phyloP scores from a whole-genome alignment of 2,888 invertebrate species.

The Tortricodes alternella region DNA sequence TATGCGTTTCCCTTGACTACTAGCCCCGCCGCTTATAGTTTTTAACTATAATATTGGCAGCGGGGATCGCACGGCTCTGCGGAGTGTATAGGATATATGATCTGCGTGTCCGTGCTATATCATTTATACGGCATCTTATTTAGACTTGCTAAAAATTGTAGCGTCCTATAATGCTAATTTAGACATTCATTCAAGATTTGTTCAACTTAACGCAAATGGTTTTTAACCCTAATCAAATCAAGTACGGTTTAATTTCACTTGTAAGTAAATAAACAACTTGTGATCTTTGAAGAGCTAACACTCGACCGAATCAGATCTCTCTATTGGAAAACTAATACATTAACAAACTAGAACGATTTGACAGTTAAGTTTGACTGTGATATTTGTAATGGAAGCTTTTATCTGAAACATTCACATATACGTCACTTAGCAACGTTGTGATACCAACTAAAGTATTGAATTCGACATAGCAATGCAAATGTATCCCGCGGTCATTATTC shows the following conservation, averaged over 20 bases:
- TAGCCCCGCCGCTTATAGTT: too few species aligned
- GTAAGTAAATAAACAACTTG: background rate
- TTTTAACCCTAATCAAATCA: background rate
- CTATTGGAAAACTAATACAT: background rate
- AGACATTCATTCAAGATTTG: background rate
- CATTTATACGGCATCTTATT: background rate
- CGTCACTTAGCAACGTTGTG: background rate
- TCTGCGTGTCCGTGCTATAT: too few species aligned
- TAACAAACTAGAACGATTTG: background rate
- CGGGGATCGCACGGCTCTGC: too few species aligned
- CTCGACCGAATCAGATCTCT: background rate
- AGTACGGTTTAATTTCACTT: background rate
- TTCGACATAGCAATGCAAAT: slow-evolving; percentile 19
- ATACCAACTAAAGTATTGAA: background rate
- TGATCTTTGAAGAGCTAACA: background rate
- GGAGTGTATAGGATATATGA: too few species aligned
- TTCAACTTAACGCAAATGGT: slow-evolving; percentile 1
- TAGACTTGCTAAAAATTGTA: background rate
- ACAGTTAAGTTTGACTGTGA: slow-evolving; percentile 11
- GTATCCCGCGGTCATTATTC: background rate
- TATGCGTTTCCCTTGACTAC: too few species aligned
- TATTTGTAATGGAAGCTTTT: slow-evolving; percentile 28
- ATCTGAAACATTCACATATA: background rate
- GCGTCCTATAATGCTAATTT: background rate
- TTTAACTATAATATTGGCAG: too few species aligned